phyloP scores from a whole-genome alignment of 2,797 vertebrate species.

The Galaxias olidus region DNA sequence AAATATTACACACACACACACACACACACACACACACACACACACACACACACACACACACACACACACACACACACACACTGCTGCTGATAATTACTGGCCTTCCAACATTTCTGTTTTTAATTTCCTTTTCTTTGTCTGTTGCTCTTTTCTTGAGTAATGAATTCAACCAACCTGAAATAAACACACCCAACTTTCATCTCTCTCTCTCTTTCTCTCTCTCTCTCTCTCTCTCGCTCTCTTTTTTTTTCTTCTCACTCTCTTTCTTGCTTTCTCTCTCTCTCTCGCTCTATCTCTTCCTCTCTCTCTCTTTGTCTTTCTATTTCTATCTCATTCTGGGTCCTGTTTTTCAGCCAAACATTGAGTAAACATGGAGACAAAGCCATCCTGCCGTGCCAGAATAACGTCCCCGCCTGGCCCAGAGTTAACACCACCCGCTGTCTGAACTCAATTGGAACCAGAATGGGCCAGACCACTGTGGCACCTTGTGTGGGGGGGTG shows the following conservation, averaged over 20 bases:
- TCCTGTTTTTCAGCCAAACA: slow-evolving; percentile 32
- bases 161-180: slow-evolving; percentile 44
- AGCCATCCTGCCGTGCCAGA: slow-evolving; percentile 37
- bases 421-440: slow-evolving; percentile 21
- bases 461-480: slow-evolving; percentile 5
- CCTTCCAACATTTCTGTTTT: slow-evolving; percentile 45
- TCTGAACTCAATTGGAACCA: slow-evolving; percentile 14
- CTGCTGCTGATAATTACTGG: slow-evolving; percentile 45
- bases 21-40: slow-evolving; percentile 30
- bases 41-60: slow-evolving; percentile 14
- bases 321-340: slow-evolving; percentile 9
- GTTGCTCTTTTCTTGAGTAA: slow-evolving; percentile 1
- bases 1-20: slow-evolving; percentile 13
- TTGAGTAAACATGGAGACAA: slow-evolving; percentile 57
- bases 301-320: no score
- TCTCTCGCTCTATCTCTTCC: slow-evolving; percentile 31
- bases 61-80: slow-evolving; percentile 34
- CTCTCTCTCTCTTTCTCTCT: slow-evolving; percentile 23
- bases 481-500: background rate
- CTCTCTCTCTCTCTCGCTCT: background rate
- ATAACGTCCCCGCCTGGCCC: slow-evolving; percentile 19
- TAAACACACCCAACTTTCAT: slow-evolving; percentile 49
- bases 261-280: no score
- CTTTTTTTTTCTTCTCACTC: slow-evolving; percentile 26
- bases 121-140: slow-evolving; percentile 27